Evolutionary conservation across 2,888 invertebrate species (phyloP).

Genomic region (Netelia melanura): DNA sequence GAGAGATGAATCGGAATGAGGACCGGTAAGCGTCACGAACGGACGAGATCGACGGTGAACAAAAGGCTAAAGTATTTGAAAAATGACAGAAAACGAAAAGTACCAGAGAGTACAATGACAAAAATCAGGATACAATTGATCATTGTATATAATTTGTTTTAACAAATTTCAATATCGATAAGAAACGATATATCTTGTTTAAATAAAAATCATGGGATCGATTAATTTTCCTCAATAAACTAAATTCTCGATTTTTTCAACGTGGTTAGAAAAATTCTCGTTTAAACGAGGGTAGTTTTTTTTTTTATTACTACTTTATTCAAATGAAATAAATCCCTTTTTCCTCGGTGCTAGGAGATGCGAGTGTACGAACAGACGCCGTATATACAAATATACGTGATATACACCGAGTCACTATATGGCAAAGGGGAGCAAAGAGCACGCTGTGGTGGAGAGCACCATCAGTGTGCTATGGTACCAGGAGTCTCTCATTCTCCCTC

Average conservation of each 20-base stretch:
- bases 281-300: no score
- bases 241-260: no score
- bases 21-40: background rate
- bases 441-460: constrained; percentile 35
- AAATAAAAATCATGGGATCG: no score
- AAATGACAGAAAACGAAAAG: background rate
- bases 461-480: constrained; percentile 52
- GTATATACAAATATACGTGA: constrained; percentile 1
- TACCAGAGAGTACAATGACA: background rate
- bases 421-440: constrained; percentile 57
- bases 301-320: no score
- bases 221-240: no score
- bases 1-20: constrained; percentile 6
- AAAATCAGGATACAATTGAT: background rate
- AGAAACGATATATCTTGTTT: background rate
- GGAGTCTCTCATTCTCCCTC: background rate
- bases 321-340: no score
- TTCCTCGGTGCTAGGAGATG: no score
- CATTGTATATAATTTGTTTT: background rate
- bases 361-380: background rate
- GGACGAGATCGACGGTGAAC: constrained; percentile 8
- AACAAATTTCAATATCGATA: background rate
- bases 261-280: no score
- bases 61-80: constrained; percentile 2
- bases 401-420: constrained; percentile 14